Evolutionary conservation across 2,797 vertebrate genomes (phyloP).

Genomic region (Ceryle rudis): DNA sequence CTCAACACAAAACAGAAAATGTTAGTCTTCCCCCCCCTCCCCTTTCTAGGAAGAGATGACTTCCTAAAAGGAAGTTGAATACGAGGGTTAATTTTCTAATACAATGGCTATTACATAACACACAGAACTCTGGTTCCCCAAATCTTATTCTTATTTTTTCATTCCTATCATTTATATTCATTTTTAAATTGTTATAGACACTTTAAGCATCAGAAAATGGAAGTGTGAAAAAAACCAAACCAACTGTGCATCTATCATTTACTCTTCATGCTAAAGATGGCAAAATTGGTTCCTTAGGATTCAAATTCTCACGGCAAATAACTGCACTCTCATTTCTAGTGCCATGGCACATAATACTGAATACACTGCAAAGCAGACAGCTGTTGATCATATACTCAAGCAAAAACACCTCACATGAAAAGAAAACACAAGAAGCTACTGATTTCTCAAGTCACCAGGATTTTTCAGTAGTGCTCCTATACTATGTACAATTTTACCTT

Average conservation of each 20-base stretch:
- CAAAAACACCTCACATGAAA: neutral
- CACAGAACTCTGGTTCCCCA: fast-evolving
- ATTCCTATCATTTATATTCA: neutral
- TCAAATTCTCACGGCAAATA: slow-evolving; percentile 19
- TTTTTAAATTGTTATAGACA: neutral
- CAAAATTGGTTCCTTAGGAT: slow-evolving; percentile 5
- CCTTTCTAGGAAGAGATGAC: neutral
- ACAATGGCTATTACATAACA: neutral
- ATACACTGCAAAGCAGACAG: neutral
- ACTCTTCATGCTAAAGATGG: neutral
- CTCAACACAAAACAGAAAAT: neutral
- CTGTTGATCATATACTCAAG: neutral
- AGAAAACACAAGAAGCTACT: neutral
- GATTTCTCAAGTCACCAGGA: neutral
- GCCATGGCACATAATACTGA: neutral
- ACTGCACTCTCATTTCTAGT: neutral
- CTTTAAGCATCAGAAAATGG: neutral
- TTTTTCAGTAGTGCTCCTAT: neutral
- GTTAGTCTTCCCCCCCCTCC: too few species aligned
- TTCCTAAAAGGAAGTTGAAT: neutral
- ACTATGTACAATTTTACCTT: neutral
- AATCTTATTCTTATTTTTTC: neutral
- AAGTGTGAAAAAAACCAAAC: neutral
- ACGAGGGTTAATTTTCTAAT: neutral
- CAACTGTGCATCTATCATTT: neutral